Evolutionary conservation across 2,797 vertebrate species (phyloP).

Genomic region (Ataeniobius toweri): DNA sequence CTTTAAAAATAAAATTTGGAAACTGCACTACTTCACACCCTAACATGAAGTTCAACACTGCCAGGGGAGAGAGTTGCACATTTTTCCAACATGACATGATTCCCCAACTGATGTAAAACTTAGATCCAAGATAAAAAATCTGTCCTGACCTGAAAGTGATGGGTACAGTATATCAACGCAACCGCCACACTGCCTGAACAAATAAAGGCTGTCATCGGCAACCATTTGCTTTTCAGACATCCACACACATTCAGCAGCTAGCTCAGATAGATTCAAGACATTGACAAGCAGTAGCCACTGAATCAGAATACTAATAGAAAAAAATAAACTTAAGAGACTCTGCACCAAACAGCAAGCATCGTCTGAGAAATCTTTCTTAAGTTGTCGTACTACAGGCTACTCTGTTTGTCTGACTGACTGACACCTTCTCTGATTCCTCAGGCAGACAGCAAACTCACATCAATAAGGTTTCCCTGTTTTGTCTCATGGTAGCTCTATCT

Average conservation of each 20-base stretch:
- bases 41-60: slow-evolving; percentile 1
- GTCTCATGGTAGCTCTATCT: slow-evolving; percentile 68
- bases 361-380: slow-evolving; percentile 62
- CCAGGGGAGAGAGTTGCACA: slow-evolving; percentile 17
- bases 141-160: slow-evolving; percentile 50
- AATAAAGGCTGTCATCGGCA: slow-evolving; percentile 67
- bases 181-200: slow-evolving; percentile 69
- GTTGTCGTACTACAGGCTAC: slow-evolving; percentile 73
- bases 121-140: slow-evolving; percentile 44
- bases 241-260: slow-evolving; percentile 55
- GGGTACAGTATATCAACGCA: slow-evolving; percentile 64
- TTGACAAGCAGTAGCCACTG: slow-evolving; percentile 75
- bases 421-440: slow-evolving; percentile 75
- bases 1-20: not conserved
- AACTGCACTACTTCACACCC: not conserved
- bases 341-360: slow-evolving; percentile 67
- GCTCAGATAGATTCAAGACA: slow-evolving; percentile 66
- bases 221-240: slow-evolving; percentile 59
- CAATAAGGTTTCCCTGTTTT: slow-evolving; percentile 64
- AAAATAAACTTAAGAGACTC: slow-evolving; percentile 54
- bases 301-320: slow-evolving; percentile 75
- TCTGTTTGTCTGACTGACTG: slow-evolving; percentile 74
- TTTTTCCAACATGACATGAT: slow-evolving; percentile 17
- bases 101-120: slow-evolving; percentile 27
- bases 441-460: slow-evolving; percentile 74